Evolutionary conservation across 2,888 invertebrate species (phyloP), one percentile per base, ranked within the genome.

Genomic region (Alitta virens): DNA sequence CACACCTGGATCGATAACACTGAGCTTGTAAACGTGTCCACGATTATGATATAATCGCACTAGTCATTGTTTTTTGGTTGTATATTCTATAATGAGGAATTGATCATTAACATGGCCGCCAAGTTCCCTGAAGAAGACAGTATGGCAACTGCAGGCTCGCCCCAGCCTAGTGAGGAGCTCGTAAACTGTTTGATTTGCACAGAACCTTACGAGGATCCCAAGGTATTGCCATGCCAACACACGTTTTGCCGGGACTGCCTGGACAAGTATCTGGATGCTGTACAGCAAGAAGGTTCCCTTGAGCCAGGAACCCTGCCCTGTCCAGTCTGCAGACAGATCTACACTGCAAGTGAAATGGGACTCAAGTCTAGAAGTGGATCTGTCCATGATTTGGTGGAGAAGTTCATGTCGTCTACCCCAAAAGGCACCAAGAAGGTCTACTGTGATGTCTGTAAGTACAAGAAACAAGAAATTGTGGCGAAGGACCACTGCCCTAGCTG

Each of bases 381-480:
- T 33, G 56, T 66, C 16, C 56, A 60, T 18, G 62, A 64, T 1
- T 23, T 68, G 33, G 68, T 57, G n/a, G 33, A 62, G 24, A 68
- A 63, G 51, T 33, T 33, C 33, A 63, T 66, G 12, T 40, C 59
- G 21, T 55, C 57, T 33, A 54, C 59, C 26, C 49, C 54, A 2
- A 62, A 63, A 60, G 33, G 33, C 33, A 33, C 33, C 33, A 59
- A 59, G 52, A 58, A 54, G 60, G 55, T 68, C 5, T 42, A 62
- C 62, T 68, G 68, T 42, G 68, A 68, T 27, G 68, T 68, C 25
- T 68, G 68, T 43, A 66, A 66, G 58, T 68, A 68, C 57, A 50
- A 57, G 24, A 62, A 63, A 52, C 52, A 42, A 38, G 65, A 65
- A 25, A 40, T 64, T 16, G n/a, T 46, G 25, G 68, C 68, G 0